Conservation (phyloP, 1,140 invertebrate species). For the Monomorium pharaonis region DNA sequence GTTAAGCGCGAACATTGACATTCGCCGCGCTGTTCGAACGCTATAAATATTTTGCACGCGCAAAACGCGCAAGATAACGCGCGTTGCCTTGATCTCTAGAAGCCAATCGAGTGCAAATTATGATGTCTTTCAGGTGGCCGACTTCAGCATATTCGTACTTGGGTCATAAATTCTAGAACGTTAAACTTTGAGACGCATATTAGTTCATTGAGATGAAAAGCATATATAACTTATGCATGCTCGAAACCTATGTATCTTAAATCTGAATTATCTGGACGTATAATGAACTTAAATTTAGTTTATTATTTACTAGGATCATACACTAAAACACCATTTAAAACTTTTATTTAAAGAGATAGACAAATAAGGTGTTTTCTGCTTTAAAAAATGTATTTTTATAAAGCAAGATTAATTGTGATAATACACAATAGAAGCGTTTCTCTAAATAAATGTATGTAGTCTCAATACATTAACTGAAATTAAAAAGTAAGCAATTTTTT, state of each 20-base stretch:
- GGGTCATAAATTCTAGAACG: background rate
- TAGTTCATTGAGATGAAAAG: background rate
- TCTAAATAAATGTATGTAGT: no score
- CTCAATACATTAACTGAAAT: no score
- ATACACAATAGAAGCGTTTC: no score
- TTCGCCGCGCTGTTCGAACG: background rate
- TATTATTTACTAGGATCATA: background rate
- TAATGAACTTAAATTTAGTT: background rate
- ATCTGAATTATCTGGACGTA: background rate
- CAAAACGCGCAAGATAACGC: background rate
- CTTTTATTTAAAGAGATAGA: no score
- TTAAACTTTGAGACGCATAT: background rate
- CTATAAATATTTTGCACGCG: conserved; percentile 10
- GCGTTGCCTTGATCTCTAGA: background rate
- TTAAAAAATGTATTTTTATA: no score
- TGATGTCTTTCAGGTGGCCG: background rate
- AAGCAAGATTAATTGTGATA: no score
- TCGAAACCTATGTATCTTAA: background rate
- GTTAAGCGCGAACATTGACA: conserved; percentile 11
- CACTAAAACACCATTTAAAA: background rate
- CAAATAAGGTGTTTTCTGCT: no score
- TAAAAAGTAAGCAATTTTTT: no score
- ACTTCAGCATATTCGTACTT: background rate
- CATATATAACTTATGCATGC: background rate
- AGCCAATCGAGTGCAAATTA: background rate